Conservation (phyloP, 2,113 vertebrate genomes). For the Gallinago paraguaiae region DNA sequence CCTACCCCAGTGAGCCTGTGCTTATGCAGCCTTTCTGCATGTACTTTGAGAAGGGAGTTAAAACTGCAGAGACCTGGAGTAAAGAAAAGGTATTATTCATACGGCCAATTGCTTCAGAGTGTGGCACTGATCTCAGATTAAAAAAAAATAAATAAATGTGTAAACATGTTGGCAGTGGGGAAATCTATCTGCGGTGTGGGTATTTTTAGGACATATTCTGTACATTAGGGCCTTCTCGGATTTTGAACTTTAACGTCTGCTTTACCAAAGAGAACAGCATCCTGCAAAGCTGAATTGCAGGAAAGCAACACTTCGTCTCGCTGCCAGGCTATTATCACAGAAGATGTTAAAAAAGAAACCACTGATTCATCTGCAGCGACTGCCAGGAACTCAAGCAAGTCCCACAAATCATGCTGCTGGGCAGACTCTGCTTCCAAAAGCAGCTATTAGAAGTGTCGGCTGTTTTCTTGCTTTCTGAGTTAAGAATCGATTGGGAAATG, state of each 20-base stretch:
- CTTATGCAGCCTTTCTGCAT: background rate
- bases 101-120: background rate
- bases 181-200: background rate
- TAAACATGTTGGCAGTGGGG: background rate
- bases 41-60: background rate
- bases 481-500: slow-evolving; percentile 56
- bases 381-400: slow-evolving; percentile 60
- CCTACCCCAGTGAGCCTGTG: background rate
- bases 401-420: slow-evolving; percentile 48
- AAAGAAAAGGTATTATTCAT: background rate
- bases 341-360: slow-evolving; percentile 56
- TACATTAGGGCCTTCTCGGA: background rate
- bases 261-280: background rate
- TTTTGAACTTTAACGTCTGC: background rate
- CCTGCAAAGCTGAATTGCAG: slow-evolving; percentile 17
- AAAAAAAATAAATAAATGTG: no score
- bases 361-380: slow-evolving; percentile 57
- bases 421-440: slow-evolving; percentile 26
- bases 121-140: background rate
- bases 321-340: slow-evolving; percentile 46
- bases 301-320: background rate
- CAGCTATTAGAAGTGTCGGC: slow-evolving; percentile 32
- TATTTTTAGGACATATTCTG: slow-evolving; percentile 34
- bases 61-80: background rate
- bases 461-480: slow-evolving; percentile 55